Base-by-base conservation (phyloP, 2,888 invertebrate species). In the Acanthosepion esculentum region DNA sequence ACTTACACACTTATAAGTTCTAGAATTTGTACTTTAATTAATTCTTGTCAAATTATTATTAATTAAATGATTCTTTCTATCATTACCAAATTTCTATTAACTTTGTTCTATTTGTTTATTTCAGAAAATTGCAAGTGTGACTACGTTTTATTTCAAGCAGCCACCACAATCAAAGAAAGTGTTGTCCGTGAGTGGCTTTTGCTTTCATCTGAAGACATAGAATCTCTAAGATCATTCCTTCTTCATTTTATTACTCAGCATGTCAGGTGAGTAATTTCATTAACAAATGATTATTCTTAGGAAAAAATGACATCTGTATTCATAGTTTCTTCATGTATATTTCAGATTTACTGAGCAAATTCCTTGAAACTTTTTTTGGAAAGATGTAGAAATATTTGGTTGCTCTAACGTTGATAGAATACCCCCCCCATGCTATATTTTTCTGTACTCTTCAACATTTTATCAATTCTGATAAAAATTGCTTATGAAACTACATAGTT, bases 121-220 rank as follows among this genome's bases (percentile, higher is more conserved):
- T 12, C 96, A 97, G 97, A 97, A 96, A 97, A 97, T 95, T 97
- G 97, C 95, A 96, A 97, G 95, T 97, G 97, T 94, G 98, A 98
- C 96, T 99, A 98, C 98, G 98, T 99, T 15, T 97, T 99, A 94
- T 99, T 99, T 98, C 99, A 99, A 98, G 98, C 99, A 93, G 99
- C 98, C 15, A 98, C 98, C 95, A 98, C 99, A 48, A 97, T 99
- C 95, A 99, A 98, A 97, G 98, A 98, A 96, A 98, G 98, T 33
- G 98, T 99, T 23, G 98, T 99, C 94, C 98, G 98, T 96, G 99
- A 99, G 98, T 99, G 99, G 99, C 97, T 98, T 55, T 98, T 98
- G 96, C 97, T 99, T 94, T 98, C 98, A n/a, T 98, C 98, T 95
- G 98, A 98, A 94, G 98, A 98, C 97, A 98, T 98, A 95, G 98